Conservation (phyloP, 2,888 invertebrate genomes). For the Perdita meconis region DNA sequence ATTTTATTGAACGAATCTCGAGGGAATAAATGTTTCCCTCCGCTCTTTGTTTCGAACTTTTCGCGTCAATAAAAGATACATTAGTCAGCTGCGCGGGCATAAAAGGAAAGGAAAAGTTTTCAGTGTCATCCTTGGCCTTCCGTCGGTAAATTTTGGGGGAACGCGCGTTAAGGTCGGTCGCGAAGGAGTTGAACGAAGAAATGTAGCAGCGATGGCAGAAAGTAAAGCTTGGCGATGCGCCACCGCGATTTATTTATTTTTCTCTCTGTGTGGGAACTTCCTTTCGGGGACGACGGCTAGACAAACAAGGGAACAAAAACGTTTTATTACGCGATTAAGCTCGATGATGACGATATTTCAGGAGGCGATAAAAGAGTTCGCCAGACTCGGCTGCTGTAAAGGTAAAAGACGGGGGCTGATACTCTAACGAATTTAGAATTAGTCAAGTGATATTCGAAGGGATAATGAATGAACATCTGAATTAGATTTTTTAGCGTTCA, state of each 20-base stretch:
- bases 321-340: slow-evolving; percentile 82
- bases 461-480: not conserved
- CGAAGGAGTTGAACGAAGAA: slow-evolving; percentile 37
- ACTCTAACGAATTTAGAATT: not conserved
- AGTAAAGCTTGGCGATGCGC: slow-evolving; percentile 76
- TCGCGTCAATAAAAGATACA: slow-evolving; percentile 37
- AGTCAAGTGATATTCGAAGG: not conserved
- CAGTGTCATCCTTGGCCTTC: slow-evolving; percentile 58
- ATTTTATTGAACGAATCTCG: slow-evolving; percentile 44
- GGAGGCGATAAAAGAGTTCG: slow-evolving; percentile 71
- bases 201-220: slow-evolving; percentile 60
- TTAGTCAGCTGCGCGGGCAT: slow-evolving; percentile 33
- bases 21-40: slow-evolving; percentile 13
- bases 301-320: slow-evolving; percentile 80
- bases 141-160: slow-evolving; percentile 60
- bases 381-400: slow-evolving; percentile 54
- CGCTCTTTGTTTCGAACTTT: slow-evolving; percentile 43
- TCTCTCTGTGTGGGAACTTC: slow-evolving; percentile 62
- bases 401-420: not conserved
- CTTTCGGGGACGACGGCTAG: slow-evolving; percentile 65
- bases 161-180: slow-evolving; percentile 14
- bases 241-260: slow-evolving; percentile 80
- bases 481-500: too few species aligned
- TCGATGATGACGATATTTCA: slow-evolving; percentile 79
- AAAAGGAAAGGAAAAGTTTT: slow-evolving; percentile 63